phyloP scores from a whole-genome alignment of 2,888 invertebrate genomes.

The Rugalucina vietnamica region DNA sequence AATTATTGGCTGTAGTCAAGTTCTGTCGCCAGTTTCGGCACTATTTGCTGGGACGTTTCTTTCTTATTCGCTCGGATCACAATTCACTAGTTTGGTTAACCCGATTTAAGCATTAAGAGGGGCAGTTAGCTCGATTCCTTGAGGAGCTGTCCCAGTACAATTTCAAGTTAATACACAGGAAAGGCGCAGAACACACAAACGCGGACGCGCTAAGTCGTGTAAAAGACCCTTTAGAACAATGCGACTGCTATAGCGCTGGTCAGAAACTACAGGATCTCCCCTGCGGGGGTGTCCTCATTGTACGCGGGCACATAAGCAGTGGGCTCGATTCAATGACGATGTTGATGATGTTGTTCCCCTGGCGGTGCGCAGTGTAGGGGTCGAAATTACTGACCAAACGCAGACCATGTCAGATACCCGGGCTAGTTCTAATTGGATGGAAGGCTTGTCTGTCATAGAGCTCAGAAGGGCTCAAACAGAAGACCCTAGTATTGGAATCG shows the following conservation, averaged over 20 bases:
- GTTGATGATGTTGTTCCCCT: slow-evolving; percentile 26
- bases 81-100: slow-evolving; percentile 8
- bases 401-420: background rate
- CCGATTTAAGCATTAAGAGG: background rate
- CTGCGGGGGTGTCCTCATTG: slow-evolving; percentile 9
- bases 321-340: slow-evolving; percentile 8
- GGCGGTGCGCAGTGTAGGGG: too few relatives aligned
- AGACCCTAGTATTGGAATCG: background rate
- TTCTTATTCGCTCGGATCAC: background rate
- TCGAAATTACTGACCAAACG: too few relatives aligned
- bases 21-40: background rate
- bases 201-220: background rate
- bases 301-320: slow-evolving; percentile 12
- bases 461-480: background rate
- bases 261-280: background rate
- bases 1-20: background rate
- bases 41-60: background rate
- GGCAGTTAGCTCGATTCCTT: slow-evolving; percentile 9
- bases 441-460: background rate
- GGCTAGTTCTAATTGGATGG: background rate
- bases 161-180: background rate
- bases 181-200: background rate
- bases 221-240: background rate
- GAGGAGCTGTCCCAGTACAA: slow-evolving; percentile 7
- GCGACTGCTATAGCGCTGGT: slow-evolving; percentile 10